Conservation (phyloP, 2,797 vertebrate genomes). For the Sebastes flavidus region DNA sequence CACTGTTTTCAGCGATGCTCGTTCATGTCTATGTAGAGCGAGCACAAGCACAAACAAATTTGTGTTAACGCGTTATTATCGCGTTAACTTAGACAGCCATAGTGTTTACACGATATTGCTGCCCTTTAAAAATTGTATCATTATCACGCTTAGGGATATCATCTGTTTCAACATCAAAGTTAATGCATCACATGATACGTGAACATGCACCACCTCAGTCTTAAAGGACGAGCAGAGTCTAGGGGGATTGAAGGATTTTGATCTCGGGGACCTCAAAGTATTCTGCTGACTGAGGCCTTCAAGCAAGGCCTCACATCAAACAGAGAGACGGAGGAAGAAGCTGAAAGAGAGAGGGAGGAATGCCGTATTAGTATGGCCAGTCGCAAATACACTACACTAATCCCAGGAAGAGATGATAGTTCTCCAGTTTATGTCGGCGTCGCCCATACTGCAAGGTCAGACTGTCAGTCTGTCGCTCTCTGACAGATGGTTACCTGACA, state of each 20-base stretch:
- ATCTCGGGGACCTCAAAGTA: slow-evolving; percentile 63
- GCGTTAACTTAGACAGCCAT: too few relatives aligned
- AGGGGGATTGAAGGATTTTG: slow-evolving; percentile 32
- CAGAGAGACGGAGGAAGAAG: slow-evolving; percentile 19
- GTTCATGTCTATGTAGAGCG: too few relatives aligned
- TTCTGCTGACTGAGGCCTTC: slow-evolving; percentile 60
- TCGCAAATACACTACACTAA: slow-evolving; percentile 47
- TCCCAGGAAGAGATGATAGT: slow-evolving; percentile 57
- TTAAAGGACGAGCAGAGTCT: slow-evolving; percentile 29
- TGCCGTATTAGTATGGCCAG: slow-evolving; percentile 12
- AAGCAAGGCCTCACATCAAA: slow-evolving; percentile 57
- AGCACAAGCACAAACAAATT: too few relatives aligned
- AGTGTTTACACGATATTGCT: background rate
- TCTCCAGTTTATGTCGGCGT: slow-evolving; percentile 65
- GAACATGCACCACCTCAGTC: slow-evolving; percentile 19
- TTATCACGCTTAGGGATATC: background rate
- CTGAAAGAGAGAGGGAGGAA: slow-evolving; percentile 36
- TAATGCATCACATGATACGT: slow-evolving; percentile 9
- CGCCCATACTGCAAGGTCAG: slow-evolving; percentile 75
- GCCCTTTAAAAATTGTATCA: background rate
- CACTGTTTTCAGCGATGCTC: too few relatives aligned
- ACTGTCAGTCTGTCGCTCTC: slow-evolving; percentile 57
- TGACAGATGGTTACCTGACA: slow-evolving; percentile 80
- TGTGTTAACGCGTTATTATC: too few relatives aligned
- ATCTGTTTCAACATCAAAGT: background rate